Evolutionary conservation across 2,797 vertebrate genomes (phyloP).

Genomic region (Clarias pachynema): DNA sequence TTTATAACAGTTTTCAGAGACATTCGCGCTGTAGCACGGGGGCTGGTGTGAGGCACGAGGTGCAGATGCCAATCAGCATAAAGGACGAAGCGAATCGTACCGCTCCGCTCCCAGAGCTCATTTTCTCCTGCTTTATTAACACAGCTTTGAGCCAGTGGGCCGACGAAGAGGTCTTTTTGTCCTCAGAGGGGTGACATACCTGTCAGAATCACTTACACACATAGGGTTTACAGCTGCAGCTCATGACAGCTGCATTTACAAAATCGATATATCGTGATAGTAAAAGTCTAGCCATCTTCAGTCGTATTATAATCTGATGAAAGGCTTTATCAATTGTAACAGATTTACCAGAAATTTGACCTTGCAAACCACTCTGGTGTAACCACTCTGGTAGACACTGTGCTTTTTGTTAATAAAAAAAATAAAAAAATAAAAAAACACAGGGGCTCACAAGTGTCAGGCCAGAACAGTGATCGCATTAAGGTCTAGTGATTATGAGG

Average conservation of each 20-base stretch:
- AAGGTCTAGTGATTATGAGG: neutral
- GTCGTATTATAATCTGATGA: neutral
- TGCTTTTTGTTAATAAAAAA: neutral
- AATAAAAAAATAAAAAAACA: neutral
- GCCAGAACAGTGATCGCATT: neutral
- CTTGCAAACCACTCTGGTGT: neutral
- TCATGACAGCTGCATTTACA: slow-evolving; percentile 8
- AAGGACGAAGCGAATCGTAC: neutral
- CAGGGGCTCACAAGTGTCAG: neutral
- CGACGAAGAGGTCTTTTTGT: slow-evolving; percentile 19
- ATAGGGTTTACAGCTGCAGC: slow-evolving; percentile 10
- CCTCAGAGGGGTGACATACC: slow-evolving; percentile 26
- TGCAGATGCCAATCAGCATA: slow-evolving; percentile 24
- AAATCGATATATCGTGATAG: neutral
- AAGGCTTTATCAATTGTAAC: neutral
- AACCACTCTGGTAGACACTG: neutral
- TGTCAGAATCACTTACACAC: slow-evolving; percentile 35
- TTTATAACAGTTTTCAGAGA: slow-evolving; percentile 13
- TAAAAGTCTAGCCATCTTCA: neutral
- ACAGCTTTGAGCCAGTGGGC: slow-evolving; percentile 20
- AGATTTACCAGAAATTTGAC: neutral
- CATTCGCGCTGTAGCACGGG: neutral
- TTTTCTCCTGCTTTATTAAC: slow-evolving; percentile 29
- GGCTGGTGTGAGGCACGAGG: slow-evolving; percentile 22
- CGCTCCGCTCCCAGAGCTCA: slow-evolving; percentile 3